These are phyloP conservation scores for Pollimyrus isidori DNA, from an alignment of 2,113 vertebrate species.

Conservation along the genomic window DNA sequence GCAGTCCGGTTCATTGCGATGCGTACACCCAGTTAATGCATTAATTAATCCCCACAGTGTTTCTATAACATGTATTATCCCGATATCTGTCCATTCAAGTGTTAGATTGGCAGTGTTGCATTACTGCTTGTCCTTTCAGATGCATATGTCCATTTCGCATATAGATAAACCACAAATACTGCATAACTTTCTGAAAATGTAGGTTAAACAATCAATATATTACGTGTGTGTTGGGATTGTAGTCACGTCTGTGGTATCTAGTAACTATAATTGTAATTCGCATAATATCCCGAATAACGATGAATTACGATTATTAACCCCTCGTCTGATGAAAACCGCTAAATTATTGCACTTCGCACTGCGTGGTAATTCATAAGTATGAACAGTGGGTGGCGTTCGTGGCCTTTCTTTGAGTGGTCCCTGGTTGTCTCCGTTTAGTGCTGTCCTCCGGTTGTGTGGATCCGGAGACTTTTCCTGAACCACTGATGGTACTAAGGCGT, in stretches of 20 bases:
- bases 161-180: background rate
- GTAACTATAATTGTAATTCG: background rate
- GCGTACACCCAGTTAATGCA: background rate
- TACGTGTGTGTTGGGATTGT: background rate
- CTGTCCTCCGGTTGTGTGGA: background rate
- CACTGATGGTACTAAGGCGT: background rate
- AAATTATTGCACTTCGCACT: background rate
- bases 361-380: background rate
- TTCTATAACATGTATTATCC: background rate
- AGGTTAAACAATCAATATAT: background rate
- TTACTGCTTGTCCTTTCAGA: background rate
- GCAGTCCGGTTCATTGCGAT: background rate
- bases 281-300: background rate
- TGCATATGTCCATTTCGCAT: background rate
- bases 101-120: background rate
- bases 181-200: background rate
- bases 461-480: background rate
- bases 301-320: background rate
- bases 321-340: background rate
- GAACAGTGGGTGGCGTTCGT: constrained; percentile 2
- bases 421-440: background rate
- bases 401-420: background rate
- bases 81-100: background rate
- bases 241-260: background rate
- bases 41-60: background rate